Evolutionary conservation across 2,113 vertebrate genomes (phyloP), one percentile per base, ranked within the genome.

Genomic region (Xenopus borealis): DNA sequence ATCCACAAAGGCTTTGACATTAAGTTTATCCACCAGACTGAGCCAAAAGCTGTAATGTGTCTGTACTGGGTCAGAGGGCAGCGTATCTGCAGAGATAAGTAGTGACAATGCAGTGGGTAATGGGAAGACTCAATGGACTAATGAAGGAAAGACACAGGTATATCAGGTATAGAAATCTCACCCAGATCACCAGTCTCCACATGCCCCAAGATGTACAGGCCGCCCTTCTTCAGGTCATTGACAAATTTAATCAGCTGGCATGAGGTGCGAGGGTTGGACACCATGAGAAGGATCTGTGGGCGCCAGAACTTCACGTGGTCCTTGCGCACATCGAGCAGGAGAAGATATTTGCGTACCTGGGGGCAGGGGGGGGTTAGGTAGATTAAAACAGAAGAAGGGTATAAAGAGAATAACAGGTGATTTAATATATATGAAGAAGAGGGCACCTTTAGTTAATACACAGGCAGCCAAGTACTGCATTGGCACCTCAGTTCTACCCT

Each of bases 1-100:
- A 78, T 95, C 95, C 40, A 96, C 94, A 11, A 96, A 96, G 65
- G 94, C 94, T 84, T 96, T 96, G 45, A 96, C 94, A 12, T 88
- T 93, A 12, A 95, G 86, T 75, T 92, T 92, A 86, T 95, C 95
- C 45, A 95, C 92, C 12, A 95, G 87, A 80, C 93, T 94, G 77
- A 95, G 79, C 94, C 94, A 95, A 23, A 92, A 95, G 80, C 93
- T 94, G 11, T 95, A 95, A 83, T 95, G 94, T 0, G 91, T 91
- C 89, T 95, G 93, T 17, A 96, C 86, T 0, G 94, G 94, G 81
- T 96, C 94, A 0, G 92, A 88, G 0, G 94, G 93, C 19, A 94
- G 62, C 0, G 82, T 50, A 67, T 94, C 94, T 95, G 23, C 0
- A 30, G 45, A 18, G 14, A 2, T 10, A 2, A 18, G 23, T 17